phyloP scores from a whole-genome alignment of 2,113 vertebrate species.

The Silurus asotus region DNA sequence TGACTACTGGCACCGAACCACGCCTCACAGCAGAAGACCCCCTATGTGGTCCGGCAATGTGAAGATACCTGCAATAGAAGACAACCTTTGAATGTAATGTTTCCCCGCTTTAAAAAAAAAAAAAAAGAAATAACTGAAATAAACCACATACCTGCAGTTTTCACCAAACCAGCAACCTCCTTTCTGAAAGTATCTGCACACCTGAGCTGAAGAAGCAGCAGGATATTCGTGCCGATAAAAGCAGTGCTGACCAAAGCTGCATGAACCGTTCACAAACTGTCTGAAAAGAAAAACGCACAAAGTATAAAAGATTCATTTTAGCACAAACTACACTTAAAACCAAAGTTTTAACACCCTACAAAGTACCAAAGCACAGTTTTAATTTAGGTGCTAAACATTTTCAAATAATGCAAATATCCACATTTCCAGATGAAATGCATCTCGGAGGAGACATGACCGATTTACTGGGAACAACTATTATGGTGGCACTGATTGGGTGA shows the following conservation, averaged over 20 bases:
- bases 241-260: constrained; percentile 71
- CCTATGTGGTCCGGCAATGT: constrained; percentile 53
- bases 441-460: neutral
- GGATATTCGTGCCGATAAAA: constrained; percentile 70
- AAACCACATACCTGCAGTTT: constrained; percentile 73
- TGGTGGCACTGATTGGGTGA: neutral
- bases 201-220: constrained; percentile 53
- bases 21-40: constrained; percentile 34
- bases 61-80: constrained; percentile 70
- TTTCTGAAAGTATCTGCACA: constrained; percentile 83
- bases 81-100: neutral
- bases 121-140: neutral
- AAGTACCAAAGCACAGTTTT: neutral
- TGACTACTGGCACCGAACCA: constrained; percentile 47
- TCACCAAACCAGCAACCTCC: constrained; percentile 82
- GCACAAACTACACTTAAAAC: neutral
- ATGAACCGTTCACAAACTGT: constrained; percentile 72
- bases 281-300: constrained; percentile 64
- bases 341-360: neutral
- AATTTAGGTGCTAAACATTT: too few relatives aligned
- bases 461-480: neutral
- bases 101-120: neutral
- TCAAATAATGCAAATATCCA: too few relatives aligned
- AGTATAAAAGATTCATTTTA: neutral
- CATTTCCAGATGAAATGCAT: neutral